Evolutionary conservation across 2,113 vertebrate genomes (phyloP).

Genomic region (Clarias gariepinus): DNA sequence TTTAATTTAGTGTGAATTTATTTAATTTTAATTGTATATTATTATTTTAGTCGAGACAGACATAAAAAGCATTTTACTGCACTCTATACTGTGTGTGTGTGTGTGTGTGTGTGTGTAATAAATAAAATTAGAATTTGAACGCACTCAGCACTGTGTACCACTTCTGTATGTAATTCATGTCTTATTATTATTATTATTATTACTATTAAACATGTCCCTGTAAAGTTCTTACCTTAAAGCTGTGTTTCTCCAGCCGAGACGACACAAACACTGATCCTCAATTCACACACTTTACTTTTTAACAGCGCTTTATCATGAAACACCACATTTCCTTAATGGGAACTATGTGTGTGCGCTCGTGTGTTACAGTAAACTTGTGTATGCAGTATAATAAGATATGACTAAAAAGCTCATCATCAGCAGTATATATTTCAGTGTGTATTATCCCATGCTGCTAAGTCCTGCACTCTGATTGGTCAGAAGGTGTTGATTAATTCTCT

Average conservation of each 20-base stretch:
- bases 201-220: neutral
- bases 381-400: neutral
- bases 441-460: neutral
- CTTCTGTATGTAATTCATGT: neutral
- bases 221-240: neutral
- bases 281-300: neutral
- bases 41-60: too few relatives aligned
- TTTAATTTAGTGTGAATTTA: too few relatives aligned
- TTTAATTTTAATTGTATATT: too few relatives aligned
- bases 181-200: neutral
- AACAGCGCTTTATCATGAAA: slow-evolving; percentile 8
- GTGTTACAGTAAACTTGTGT: neutral
- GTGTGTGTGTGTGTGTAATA: too few relatives aligned
- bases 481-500: neutral
- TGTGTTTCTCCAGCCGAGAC: neutral
- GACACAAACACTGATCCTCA: neutral
- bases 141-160: neutral
- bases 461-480: neutral
- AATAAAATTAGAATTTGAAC: too few relatives aligned
- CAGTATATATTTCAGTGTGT: neutral
- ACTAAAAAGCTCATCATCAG: neutral
- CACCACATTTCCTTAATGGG: slow-evolving; percentile 8
- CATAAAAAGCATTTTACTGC: too few relatives aligned
- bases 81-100: too few relatives aligned
- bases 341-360: neutral